phyloP scores from a whole-genome alignment of 2,888 invertebrate genomes.

The Plagiodera versicolora region DNA sequence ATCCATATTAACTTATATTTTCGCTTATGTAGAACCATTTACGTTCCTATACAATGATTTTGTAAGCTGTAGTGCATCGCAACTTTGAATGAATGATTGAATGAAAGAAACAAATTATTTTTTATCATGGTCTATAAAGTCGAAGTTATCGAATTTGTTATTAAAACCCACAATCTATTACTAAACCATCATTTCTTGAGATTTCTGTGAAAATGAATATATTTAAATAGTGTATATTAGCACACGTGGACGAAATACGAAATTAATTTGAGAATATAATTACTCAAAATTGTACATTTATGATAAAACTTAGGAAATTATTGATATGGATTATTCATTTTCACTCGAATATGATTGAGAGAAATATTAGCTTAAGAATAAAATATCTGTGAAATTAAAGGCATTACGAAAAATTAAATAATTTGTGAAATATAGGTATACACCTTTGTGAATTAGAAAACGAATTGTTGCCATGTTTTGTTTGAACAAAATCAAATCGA shows the following conservation, averaged over 20 bases:
- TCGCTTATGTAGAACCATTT: conserved; percentile 46
- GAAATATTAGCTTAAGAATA: conserved; percentile 41
- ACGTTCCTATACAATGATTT: conserved; percentile 48
- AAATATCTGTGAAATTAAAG: conserved; percentile 46
- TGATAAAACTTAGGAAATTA: conserved; percentile 4
- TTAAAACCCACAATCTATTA: not conserved
- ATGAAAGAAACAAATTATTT: conserved; percentile 21
- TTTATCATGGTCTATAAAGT: not conserved
- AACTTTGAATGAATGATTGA: conserved; percentile 35
- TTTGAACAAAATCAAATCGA: conserved; percentile 46
- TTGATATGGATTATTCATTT: conserved; percentile 25
- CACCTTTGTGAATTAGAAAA: conserved; percentile 46
- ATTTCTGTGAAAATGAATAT: not conserved
- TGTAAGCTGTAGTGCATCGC: conserved; percentile 42
- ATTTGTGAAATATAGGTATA: conserved; percentile 47
- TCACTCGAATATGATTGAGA: conserved; percentile 27
- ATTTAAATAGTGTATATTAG: not conserved
- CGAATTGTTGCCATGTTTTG: conserved; percentile 47
- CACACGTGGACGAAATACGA: not conserved
- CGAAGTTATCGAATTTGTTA: not conserved
- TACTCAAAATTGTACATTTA: conserved; percentile 15
- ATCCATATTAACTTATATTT: conserved; percentile 47
- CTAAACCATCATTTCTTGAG: not conserved
- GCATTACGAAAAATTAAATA: conserved; percentile 45
- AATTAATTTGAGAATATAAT: conserved; percentile 23